Percentiles rank a stretch among this genome's conserved stretches.
phyloP scores from a whole-genome alignment of 2,888 invertebrate genomes.

The Nomada goodeniana region DNA sequence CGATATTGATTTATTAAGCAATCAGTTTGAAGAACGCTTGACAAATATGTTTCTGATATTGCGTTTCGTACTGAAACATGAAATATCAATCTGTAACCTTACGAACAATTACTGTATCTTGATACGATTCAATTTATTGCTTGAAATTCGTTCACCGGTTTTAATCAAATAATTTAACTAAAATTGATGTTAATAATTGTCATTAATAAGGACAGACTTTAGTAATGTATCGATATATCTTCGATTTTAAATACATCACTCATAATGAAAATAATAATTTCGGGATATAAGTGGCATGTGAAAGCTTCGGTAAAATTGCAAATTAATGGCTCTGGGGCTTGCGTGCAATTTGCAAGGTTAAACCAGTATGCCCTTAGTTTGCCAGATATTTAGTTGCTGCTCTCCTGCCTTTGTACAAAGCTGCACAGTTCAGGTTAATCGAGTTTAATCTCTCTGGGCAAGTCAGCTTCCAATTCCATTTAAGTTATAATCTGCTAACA shows the following conservation, averaged over 20 bases:
- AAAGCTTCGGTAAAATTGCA: too few relatives aligned
- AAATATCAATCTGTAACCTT: background rate
- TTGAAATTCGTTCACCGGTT: too few relatives aligned
- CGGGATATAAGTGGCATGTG: too few relatives aligned
- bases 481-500: background rate
- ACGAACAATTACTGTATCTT: too few relatives aligned
- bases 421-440: background rate
- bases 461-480: slow-evolving; percentile 1
- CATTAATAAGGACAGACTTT: too few relatives aligned
- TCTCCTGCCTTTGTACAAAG: background rate
- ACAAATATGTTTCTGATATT: background rate
- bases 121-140: too few relatives aligned
- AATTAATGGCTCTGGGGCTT: background rate
- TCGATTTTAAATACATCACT: too few relatives aligned
- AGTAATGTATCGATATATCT: too few relatives aligned
- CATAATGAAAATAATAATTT: too few relatives aligned
- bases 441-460: background rate
- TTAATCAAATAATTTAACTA: too few relatives aligned
- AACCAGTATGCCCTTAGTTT: too few relatives aligned
- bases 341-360: background rate
- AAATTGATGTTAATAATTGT: too few relatives aligned
- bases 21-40: background rate
- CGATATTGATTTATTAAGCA: background rate
- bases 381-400: background rate
- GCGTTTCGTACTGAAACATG: background rate